Conservation (phyloP, 2,113 vertebrate species). For the Coptodon rendalli region DNA sequence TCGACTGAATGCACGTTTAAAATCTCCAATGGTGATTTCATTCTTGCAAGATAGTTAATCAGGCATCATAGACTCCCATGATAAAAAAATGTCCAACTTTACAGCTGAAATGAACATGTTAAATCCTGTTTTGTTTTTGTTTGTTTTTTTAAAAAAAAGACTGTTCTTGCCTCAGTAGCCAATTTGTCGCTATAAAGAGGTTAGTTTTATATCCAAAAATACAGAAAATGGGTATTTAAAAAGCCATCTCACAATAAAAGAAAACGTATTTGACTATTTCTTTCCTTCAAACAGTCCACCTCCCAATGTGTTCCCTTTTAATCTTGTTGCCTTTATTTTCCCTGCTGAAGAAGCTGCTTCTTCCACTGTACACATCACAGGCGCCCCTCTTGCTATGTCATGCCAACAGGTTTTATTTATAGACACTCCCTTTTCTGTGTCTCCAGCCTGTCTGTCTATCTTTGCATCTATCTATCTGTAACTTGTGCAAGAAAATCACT, state of each 20-base stretch:
- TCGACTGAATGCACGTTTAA: background rate
- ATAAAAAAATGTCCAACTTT: background rate
- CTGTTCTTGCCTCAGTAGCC: background rate
- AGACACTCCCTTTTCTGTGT: background rate
- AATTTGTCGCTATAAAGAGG: background rate
- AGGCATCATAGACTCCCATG: background rate
- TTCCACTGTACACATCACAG: conserved; percentile 3
- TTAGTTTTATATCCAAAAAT: background rate
- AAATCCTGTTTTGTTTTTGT: background rate
- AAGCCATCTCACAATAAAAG: background rate
- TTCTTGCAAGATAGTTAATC: background rate
- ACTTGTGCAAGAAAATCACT: background rate
- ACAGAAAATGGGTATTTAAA: background rate
- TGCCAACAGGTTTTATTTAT: conserved; percentile 57
- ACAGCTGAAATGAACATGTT: background rate
- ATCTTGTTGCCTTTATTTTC: background rate
- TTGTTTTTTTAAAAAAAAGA: background rate
- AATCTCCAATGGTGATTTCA: background rate
- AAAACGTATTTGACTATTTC: background rate
- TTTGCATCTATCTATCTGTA: background rate
- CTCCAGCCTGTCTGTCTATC: background rate
- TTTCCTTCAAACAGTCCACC: background rate
- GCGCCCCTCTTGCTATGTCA: conserved; percentile 49
- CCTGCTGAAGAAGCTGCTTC: background rate
- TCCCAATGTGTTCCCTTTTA: background rate